A percentile compares a stretch with the other conserved stretches of the same genome.
phyloP scores from a whole-genome alignment of 2,797 vertebrate species.

The Melanotaenia nigrans region DNA sequence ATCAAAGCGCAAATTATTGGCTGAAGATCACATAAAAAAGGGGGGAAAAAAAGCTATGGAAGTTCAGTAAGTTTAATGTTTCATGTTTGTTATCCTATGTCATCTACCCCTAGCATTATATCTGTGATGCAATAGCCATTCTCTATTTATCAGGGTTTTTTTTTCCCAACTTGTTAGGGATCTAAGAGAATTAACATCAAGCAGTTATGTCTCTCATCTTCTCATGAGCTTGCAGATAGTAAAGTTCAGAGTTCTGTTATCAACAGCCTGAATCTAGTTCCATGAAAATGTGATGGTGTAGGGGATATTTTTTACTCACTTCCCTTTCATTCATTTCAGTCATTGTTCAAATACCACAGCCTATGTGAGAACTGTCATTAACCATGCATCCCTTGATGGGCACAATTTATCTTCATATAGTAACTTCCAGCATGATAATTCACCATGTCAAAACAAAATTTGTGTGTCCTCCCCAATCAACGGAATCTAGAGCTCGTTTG shows the following conservation, averaged over 20 bases:
- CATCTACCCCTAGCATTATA: constrained; percentile 32
- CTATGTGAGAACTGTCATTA: constrained; percentile 1
- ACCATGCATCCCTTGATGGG: not conserved
- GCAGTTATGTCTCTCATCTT: constrained; percentile 4
- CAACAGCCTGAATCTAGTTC: not conserved
- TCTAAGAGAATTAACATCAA: constrained; percentile 10
- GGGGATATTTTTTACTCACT: not conserved
- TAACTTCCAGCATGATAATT: constrained; percentile 3
- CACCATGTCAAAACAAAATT: constrained; percentile 2
- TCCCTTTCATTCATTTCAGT: constrained; percentile 7
- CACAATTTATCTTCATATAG: constrained; percentile 5
- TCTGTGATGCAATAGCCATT: constrained; percentile 50
- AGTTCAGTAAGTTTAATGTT: constrained; percentile 49
- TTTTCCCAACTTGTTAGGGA: constrained; percentile 34
- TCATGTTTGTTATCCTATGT: constrained; percentile 47
- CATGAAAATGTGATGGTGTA: not conserved
- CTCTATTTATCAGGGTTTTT: constrained; percentile 35
- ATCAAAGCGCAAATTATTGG: constrained; percentile 56
- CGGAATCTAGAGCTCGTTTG: constrained; percentile 6
- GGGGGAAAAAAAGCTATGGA: constrained; percentile 15
- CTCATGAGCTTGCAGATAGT: not conserved
- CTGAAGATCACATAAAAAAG: constrained; percentile 49
- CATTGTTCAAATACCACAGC: constrained; percentile 13
- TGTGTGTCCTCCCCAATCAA: constrained; percentile 2
- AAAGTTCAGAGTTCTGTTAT: not conserved